Evolutionary conservation across 2,888 invertebrate genomes (phyloP).

Genomic region (Polia nebulosa): DNA sequence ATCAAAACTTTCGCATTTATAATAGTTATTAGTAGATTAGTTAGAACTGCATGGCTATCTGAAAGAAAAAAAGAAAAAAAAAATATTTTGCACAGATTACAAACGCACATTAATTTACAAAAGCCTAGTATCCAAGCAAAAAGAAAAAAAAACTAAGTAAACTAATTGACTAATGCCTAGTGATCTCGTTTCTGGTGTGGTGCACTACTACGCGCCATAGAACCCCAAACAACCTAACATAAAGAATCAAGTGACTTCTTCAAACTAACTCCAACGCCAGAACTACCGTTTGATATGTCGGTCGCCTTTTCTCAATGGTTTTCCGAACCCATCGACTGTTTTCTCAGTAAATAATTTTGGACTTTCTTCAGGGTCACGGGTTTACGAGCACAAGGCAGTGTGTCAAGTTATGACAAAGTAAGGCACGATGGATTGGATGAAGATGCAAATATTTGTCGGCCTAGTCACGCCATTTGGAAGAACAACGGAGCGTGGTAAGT

Average conservation of each 20-base stretch:
- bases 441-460: conserved; percentile 48
- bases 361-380: conserved; percentile 53
- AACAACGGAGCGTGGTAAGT: conserved; percentile 33
- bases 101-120: no score
- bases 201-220: no score
- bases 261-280: background rate
- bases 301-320: conserved; percentile 21
- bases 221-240: background rate
- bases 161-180: no score
- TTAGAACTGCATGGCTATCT: no score
- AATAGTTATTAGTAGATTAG: no score
- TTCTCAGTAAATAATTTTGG: conserved; percentile 43
- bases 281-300: conserved; percentile 30
- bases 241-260: conserved; percentile 4
- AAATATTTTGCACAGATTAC: no score
- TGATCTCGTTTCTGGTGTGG: no score
- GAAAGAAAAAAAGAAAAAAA: no score
- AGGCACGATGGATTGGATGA: conserved; percentile 38
- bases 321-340: conserved; percentile 23
- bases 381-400: conserved; percentile 38
- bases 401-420: conserved; percentile 44
- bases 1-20: no score
- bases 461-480: conserved; percentile 41
- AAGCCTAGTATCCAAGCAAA: no score
- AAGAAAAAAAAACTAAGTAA: no score